phyloP scores from a whole-genome alignment of 2,797 vertebrate genomes.

The Sebastes taczanowskii region DNA sequence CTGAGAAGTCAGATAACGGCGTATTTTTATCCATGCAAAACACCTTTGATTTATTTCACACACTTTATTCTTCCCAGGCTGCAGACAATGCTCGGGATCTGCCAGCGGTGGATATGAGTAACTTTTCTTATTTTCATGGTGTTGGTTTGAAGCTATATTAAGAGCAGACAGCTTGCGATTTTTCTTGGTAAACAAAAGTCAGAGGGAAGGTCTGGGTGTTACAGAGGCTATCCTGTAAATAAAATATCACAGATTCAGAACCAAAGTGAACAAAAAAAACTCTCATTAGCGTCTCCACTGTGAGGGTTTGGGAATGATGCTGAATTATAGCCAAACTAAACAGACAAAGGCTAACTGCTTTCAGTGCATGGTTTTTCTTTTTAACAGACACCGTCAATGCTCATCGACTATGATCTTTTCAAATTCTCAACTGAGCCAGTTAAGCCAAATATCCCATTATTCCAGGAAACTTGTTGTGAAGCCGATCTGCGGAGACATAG shows the following conservation, averaged over 20 bases:
- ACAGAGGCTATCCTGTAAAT: not conserved
- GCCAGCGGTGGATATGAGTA: constrained; percentile 36
- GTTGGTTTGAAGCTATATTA: constrained; percentile 47
- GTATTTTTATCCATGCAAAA: constrained; percentile 58
- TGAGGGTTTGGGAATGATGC: not conserved
- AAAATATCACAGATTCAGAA: constrained; percentile 9
- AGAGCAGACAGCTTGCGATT: constrained; percentile 7
- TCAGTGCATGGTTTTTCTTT: not conserved
- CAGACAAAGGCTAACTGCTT: not conserved
- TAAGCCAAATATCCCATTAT: constrained; percentile 16
- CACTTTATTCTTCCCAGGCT: constrained; percentile 52
- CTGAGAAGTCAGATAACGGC: constrained; percentile 42
- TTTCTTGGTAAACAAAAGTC: constrained; percentile 18
- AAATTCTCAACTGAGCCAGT: not conserved
- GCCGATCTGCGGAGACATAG: constrained; percentile 1
- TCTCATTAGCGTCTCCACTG: not conserved
- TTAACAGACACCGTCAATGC: not conserved
- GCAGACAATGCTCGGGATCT: constrained; percentile 44
- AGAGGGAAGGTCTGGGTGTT: constrained; percentile 2
- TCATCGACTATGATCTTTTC: constrained; percentile 12
- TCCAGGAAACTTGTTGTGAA: constrained; percentile 13
- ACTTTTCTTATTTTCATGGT: constrained; percentile 23
- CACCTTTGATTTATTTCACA: constrained; percentile 52
- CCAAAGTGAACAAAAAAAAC: not conserved
- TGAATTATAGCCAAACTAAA: constrained; percentile 4